Evolutionary conservation across 2,797 vertebrate species (phyloP).

Genomic region (Sebastolobus alascanus): DNA sequence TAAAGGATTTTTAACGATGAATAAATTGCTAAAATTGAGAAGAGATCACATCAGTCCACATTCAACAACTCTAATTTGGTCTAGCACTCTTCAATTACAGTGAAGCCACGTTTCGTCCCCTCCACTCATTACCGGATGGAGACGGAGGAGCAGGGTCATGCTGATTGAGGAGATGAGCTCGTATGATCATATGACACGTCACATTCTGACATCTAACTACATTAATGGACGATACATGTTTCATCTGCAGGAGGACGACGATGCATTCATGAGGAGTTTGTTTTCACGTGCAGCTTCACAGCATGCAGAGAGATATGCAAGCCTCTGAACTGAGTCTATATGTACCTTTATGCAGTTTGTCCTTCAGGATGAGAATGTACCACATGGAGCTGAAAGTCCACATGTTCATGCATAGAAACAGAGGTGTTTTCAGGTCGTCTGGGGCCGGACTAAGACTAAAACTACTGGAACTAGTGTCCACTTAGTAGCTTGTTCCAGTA

Average conservation of each 20-base stretch:
- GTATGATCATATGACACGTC: background rate
- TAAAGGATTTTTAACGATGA: background rate
- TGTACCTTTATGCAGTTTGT: background rate
- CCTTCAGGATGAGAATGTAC: background rate
- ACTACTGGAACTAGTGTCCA: no score
- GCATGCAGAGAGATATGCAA: background rate
- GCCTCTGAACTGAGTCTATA: background rate
- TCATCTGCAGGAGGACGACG: background rate
- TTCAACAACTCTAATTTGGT: conserved; percentile 5
- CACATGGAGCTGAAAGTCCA: no score
- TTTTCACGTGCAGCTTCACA: no score
- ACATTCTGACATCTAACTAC: background rate
- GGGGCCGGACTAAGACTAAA: no score
- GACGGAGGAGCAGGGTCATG: background rate
- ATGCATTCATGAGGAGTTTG: background rate
- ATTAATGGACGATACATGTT: conserved; percentile 45
- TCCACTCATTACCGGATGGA: conserved; percentile 18
- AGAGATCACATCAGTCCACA: background rate
- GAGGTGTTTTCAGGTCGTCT: no score
- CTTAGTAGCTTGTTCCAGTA: no score
- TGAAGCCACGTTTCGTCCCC: background rate
- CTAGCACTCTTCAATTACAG: conserved; percentile 1
- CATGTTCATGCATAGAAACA: no score
- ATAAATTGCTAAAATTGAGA: background rate
- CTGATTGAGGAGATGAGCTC: conserved; percentile 55